Percentiles rank a stretch among this genome's conserved stretches.
Conservation (phyloP, 2,113 vertebrate species). For the Lophius piscatorius region DNA sequence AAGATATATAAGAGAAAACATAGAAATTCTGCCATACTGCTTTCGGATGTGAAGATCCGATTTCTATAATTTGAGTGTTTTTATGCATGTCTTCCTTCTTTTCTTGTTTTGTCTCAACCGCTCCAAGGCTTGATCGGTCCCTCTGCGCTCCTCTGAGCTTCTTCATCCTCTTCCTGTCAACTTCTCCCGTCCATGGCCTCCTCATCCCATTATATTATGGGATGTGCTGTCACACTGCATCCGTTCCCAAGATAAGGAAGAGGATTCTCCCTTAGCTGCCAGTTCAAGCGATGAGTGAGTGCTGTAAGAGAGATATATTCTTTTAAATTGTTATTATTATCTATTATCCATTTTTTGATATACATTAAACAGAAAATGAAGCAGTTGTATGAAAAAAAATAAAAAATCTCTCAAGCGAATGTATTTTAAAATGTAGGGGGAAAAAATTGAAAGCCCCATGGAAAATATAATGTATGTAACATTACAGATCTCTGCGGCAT, state of each 20-base stretch:
- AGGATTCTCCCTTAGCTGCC: conserved; percentile 19
- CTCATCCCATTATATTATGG: conserved; percentile 2
- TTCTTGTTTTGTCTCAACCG: conserved; percentile 13
- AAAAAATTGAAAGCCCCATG: neutral
- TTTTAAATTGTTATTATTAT: conserved; percentile 10
- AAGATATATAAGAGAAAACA: conserved; percentile 14
- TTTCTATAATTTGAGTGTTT: no score
- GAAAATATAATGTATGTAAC: no score
- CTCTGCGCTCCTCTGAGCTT: neutral
- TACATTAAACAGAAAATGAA: conserved; percentile 42
- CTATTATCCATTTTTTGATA: conserved; percentile 15
- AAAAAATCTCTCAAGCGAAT: no score
- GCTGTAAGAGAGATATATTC: no score
- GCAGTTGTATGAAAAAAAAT: no score
- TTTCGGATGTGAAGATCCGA: no score
- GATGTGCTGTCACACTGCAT: conserved; percentile 19
- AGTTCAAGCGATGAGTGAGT: conserved; percentile 2
- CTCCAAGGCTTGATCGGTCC: conserved; percentile 10
- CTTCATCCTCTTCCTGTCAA: neutral
- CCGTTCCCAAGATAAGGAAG: conserved; percentile 15
- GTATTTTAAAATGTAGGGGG: conserved; percentile 22
- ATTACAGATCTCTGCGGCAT: no score
- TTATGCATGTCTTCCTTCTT: conserved; percentile 10
- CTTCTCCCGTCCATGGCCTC: neutral
- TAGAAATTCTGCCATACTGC: conserved; percentile 22